A percentile compares a stretch with the other conserved stretches of the same genome.
These are phyloP conservation scores for Lithophane socia DNA, from an alignment of 2,888 invertebrate genomes.

Conservation along the genomic window DNA sequence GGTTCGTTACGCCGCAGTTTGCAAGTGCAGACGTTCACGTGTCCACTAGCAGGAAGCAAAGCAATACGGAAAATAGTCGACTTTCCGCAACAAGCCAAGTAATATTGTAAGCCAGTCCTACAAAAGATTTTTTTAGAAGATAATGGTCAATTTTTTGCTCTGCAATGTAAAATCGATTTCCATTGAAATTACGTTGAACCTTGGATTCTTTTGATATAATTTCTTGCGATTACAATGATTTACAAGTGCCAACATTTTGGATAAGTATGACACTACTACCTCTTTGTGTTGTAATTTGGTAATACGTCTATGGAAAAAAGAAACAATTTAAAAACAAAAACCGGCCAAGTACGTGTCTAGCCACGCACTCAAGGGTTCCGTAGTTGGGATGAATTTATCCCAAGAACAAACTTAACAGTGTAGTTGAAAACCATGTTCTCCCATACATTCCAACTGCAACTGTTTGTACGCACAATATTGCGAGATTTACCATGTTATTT, in stretches of 20 bases:
- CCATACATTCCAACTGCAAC: no score
- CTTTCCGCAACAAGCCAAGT: slow-evolving; percentile 54
- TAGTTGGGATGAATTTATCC: no score
- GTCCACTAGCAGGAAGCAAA: slow-evolving; percentile 67
- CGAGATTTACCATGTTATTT: no score
- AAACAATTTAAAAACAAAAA: background rate
- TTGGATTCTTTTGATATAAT: slow-evolving; percentile 43
- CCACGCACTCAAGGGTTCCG: no score
- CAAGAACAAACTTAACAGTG: no score
- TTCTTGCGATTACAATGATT: slow-evolving; percentile 2
- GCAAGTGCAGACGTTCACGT: slow-evolving; percentile 64
- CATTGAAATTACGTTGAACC: slow-evolving; percentile 47
- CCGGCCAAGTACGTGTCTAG: no score
- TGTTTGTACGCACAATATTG: no score
- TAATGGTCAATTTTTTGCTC: slow-evolving; percentile 31
- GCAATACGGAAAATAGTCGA: slow-evolving; percentile 64
- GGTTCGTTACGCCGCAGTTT: slow-evolving; percentile 59
- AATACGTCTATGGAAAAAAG: background rate
- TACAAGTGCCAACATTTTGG: slow-evolving; percentile 3
- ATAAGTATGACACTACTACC: slow-evolving; percentile 5
- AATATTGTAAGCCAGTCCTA: slow-evolving; percentile 1
- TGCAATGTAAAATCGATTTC: slow-evolving; percentile 33
- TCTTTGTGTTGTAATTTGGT: background rate
- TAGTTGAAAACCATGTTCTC: no score
- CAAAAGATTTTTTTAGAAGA: slow-evolving; percentile 44